Conservation (phyloP, 2,888 invertebrate species). For the Pilophorus perplexus region DNA sequence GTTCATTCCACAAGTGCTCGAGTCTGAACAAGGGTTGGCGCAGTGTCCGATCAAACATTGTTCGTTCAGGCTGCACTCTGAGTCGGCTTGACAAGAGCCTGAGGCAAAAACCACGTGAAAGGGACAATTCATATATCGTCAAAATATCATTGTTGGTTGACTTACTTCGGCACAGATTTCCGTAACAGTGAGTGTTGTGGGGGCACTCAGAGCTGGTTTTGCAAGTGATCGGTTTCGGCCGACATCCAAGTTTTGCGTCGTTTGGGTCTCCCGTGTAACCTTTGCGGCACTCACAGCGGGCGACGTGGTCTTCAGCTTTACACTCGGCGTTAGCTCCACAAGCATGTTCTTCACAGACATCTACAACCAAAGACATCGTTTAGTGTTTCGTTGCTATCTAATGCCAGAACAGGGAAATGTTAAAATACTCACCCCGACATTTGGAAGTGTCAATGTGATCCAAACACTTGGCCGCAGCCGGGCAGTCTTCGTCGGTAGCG, state of each 20-base stretch:
- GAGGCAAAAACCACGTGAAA: too few relatives aligned
- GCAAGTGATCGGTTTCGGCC: slow-evolving; percentile 68
- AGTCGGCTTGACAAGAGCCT: slow-evolving; percentile 75
- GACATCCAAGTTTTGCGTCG: slow-evolving; percentile 68
- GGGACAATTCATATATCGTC: too few relatives aligned
- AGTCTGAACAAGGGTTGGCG: slow-evolving; percentile 71
- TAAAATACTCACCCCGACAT: slow-evolving; percentile 65
- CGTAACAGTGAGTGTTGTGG: slow-evolving; percentile 76
- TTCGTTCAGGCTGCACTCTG: slow-evolving; percentile 76
- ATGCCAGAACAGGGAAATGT: neutral
- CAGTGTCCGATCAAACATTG: slow-evolving; percentile 81
- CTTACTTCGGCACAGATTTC: slow-evolving; percentile 75
- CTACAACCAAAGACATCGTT: too few relatives aligned
- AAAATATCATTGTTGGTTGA: too few relatives aligned
- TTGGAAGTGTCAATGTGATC: slow-evolving; percentile 69
- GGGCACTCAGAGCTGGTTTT: slow-evolving; percentile 70
- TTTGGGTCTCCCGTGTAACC: slow-evolving; percentile 77
- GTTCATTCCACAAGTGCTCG: slow-evolving; percentile 79
- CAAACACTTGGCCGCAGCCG: slow-evolving; percentile 72
- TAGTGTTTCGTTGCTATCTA: neutral
- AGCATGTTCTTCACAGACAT: slow-evolving; percentile 72
- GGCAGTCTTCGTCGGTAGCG: slow-evolving; percentile 74
- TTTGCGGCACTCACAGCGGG: slow-evolving; percentile 72
- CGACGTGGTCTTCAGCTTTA: slow-evolving; percentile 67
- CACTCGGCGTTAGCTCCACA: slow-evolving; percentile 87